A percentile compares a stretch with the other conserved stretches of the same genome.
These are phyloP conservation scores for Trematocara zebra DNA, from an alignment of 2,113 vertebrate genomes.

Conservation along the genomic window DNA sequence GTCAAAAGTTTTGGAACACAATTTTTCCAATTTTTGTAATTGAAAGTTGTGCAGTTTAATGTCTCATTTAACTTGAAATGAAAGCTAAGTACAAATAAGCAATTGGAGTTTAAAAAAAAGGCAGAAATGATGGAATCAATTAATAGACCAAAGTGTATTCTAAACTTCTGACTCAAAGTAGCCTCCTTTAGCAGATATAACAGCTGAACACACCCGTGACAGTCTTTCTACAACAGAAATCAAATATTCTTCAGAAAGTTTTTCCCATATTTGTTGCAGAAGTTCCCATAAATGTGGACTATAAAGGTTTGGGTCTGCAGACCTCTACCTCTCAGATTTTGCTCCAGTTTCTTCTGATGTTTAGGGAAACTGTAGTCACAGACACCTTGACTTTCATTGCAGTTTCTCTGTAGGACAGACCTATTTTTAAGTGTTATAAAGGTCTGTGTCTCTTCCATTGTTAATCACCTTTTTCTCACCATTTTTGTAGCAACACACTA, in stretches of 20 bases:
- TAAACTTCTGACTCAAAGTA: background rate
- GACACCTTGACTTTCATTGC: background rate
- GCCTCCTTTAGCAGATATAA: background rate
- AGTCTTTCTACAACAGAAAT: background rate
- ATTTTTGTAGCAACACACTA: background rate
- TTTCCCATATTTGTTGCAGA: background rate
- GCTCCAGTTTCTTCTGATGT: background rate
- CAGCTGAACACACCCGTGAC: background rate
- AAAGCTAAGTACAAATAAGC: background rate
- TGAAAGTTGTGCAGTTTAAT: background rate
- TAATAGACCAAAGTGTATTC: too few relatives aligned
- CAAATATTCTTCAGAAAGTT: background rate
- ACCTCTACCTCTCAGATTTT: background rate
- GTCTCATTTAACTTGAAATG: background rate
- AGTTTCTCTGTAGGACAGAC: background rate
- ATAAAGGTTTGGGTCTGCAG: background rate
- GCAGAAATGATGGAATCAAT: background rate
- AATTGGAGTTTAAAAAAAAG: background rate
- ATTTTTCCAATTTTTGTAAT: background rate
- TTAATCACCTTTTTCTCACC: background rate
- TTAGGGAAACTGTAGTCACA: background rate
- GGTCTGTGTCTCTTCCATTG: background rate
- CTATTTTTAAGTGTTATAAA: background rate
- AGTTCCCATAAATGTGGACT: background rate
- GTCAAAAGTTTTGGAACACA: accelerated